phyloP scores from a whole-genome alignment of 2,797 vertebrate genomes.

The Morelia viridis region DNA sequence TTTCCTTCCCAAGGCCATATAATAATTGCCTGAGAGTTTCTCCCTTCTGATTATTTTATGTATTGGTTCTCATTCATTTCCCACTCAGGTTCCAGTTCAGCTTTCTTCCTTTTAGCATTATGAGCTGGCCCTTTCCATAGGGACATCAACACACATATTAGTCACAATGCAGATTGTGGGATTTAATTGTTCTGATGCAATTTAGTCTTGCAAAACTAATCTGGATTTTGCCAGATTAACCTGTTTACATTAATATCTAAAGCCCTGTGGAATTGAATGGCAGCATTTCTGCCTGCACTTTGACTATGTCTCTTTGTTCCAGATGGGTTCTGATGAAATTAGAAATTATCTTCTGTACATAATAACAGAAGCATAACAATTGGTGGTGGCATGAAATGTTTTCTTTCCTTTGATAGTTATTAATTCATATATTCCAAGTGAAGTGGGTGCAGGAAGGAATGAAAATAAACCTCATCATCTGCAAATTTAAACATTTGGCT shows the following conservation, averaged over 20 bases:
- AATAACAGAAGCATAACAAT: background rate
- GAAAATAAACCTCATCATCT: background rate
- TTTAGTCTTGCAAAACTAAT: conserved; percentile 47
- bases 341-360: conserved; percentile 41
- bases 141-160: background rate
- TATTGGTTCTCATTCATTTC: conserved; percentile 26
- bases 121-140: conserved; percentile 9
- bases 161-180: conserved; percentile 16
- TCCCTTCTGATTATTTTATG: conserved; percentile 15
- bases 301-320: conserved; percentile 32
- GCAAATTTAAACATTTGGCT: background rate
- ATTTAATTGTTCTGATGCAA: conserved; percentile 48
- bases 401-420: background rate
- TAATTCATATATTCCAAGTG: conserved; percentile 6
- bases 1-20: background rate
- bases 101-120: conserved; percentile 13
- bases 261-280: conserved; percentile 18
- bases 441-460: conserved; percentile 1
- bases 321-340: conserved; percentile 35
- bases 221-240: conserved; percentile 53
- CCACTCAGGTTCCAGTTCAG: conserved; percentile 21
- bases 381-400: conserved; percentile 1
- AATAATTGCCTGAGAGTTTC: background rate
- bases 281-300: conserved; percentile 26
- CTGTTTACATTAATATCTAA: conserved; percentile 50